Evolutionary conservation across 2,113 vertebrate species (phyloP).

Genomic region (Accipiter virgatus): DNA sequence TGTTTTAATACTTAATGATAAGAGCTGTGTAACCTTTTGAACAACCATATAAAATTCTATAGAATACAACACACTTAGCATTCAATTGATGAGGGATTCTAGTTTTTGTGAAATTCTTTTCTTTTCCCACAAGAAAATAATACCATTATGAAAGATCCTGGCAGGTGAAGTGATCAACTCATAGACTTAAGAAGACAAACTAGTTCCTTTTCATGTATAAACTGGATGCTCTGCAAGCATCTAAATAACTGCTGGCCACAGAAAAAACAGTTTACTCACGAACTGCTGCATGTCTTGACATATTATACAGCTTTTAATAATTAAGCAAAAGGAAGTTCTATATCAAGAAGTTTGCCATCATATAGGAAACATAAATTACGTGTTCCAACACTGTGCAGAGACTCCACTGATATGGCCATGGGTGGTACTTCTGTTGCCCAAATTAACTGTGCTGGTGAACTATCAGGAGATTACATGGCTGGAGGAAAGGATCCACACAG

Average conservation of each 20-base stretch:
- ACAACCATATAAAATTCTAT: not conserved
- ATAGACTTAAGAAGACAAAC: not conserved
- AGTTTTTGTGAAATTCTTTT: not conserved
- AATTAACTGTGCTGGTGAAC: not conserved
- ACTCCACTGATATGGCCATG: not conserved
- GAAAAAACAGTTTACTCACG: not conserved
- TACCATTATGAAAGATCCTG: not conserved
- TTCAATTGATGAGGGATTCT: not conserved
- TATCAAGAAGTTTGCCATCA: not conserved
- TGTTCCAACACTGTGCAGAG: not conserved
- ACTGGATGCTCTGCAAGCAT: not conserved
- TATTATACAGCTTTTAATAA: not conserved
- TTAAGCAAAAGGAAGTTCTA: not conserved
- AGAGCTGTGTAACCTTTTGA: not conserved
- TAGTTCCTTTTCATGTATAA: not conserved
- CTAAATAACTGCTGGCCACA: not conserved
- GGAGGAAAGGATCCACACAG: not conserved
- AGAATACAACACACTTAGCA: not conserved
- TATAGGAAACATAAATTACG: not conserved
- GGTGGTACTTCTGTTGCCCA: not conserved
- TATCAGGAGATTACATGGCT: not conserved
- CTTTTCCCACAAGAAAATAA: not conserved
- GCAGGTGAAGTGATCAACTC: not conserved
- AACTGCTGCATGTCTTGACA: not conserved
- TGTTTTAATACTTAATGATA: not conserved